Base-by-base conservation (phyloP, 2,888 invertebrate genomes). In the Lamellibrachia satsuma region DNA sequence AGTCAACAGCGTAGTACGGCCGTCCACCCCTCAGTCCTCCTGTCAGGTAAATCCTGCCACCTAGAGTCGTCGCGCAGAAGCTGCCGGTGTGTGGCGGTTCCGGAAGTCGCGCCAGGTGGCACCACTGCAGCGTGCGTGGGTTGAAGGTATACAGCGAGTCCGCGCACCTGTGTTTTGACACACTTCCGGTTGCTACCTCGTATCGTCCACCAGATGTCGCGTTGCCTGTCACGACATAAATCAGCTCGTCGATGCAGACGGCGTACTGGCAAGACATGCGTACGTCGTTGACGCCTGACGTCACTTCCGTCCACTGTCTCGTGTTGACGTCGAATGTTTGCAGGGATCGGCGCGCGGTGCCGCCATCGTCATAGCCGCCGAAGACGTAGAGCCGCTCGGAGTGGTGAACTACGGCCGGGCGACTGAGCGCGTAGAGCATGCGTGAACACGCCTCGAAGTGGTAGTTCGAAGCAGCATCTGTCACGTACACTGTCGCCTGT, bases 221-320 rank as follows among this genome's bases (percentile, higher is more conserved):
- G 9, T 93, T 92, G 6, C 94, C 94, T 90, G 93, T 93, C 22
- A 94, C 90, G 22, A 94, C 93, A 51, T 94, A 94, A 39, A 94
- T 60, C 7, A 90, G 91, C 27, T 91, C 91, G 27, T 92, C 90
- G 60, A 94, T 93, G 75, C 91, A 91, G 39, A 91, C 90, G 39
- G 94, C 94, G 75, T 93, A 94, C 90, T 94, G 94, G 92, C 93
- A 94, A 1, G 93, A 91, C 22, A 93, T 91, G 91, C 92, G 90
- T 7, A 93, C 92, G 15, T 93, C 93, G 7, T 91, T 91, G 22
- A 90, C 90, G 22, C 91, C 90, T 2, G 94, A 93, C 52, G 90
- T 91, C 15, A 93, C 52, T 92, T 94, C 94, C 2, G 52, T 52
- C 94, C 94, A 94, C 75, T 92, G 93, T 92, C 93, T 51, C 22